A percentile compares a stretch with the other conserved stretches of the same genome.
phyloP scores from a whole-genome alignment of 1,140 invertebrate species.

The Hyphantria cunea region DNA sequence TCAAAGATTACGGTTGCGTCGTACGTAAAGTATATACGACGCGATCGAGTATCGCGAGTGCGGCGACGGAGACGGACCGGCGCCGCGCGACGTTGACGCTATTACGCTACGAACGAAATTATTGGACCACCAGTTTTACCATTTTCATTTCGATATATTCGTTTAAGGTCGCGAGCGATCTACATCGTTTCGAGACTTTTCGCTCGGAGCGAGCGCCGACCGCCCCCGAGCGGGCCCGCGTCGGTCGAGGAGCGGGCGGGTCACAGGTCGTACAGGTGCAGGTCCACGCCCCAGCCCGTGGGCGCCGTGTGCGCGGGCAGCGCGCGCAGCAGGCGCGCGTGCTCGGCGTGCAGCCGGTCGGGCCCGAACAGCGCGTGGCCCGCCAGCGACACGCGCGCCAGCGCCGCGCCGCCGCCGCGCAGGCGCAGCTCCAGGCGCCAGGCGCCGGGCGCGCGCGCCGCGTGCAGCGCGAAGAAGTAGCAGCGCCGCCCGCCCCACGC shows the following conservation, averaged over 20 bases:
- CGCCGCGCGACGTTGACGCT: no score
- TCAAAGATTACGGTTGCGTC: no score
- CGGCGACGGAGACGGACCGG: no score
- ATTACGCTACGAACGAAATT: no score
- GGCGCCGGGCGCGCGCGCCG: conserved; percentile 35
- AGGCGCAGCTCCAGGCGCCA: conserved; percentile 33
- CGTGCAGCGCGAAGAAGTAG: conserved; percentile 59
- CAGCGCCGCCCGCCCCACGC: conserved; percentile 44
- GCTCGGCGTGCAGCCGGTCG: conserved; percentile 24
- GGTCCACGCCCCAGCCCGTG: conserved; percentile 63
- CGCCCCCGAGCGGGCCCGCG: no score
- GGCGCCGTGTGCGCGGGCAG: conserved; percentile 39
- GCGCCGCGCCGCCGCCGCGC: conserved; percentile 3
- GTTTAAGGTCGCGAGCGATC: no score
- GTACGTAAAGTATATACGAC: no score
- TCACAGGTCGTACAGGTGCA: conserved; percentile 47
- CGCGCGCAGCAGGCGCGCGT: conserved; percentile 33
- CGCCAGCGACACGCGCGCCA: conserved; percentile 46
- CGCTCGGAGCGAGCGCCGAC: no score
- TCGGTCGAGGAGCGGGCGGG: not conserved
- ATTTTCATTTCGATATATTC: no score
- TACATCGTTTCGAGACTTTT: no score
- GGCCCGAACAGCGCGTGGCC: conserved; percentile 45
- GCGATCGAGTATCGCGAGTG: no score
- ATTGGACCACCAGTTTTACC: no score